A percentile compares a stretch with the other conserved stretches of the same genome.
Evolutionary conservation across 2,888 invertebrate species (phyloP).

Genomic region (Orthosia incerta): DNA sequence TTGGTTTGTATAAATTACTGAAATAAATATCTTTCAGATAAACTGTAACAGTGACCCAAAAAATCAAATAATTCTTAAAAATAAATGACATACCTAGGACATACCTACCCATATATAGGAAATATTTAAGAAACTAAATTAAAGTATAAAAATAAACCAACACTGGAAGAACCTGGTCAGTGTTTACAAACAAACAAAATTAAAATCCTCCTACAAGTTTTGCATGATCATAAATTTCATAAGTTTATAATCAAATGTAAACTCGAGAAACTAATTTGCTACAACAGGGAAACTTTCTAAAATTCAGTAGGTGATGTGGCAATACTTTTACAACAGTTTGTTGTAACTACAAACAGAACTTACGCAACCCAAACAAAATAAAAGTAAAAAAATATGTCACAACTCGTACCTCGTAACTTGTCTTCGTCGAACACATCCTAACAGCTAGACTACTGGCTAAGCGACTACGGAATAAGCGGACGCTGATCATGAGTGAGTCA

Average conservation of each 20-base stretch:
- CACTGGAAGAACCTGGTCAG: neutral
- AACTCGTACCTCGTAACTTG: conserved; percentile 86
- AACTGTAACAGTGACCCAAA: no score
- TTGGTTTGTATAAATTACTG: no score
- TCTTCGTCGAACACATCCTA: conserved; percentile 81
- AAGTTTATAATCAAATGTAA: neutral
- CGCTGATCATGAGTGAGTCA: conserved; percentile 77
- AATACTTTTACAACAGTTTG: conserved; percentile 12
- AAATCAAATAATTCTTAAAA: no score
- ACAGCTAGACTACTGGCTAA: conserved; percentile 72
- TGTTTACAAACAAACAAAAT: conserved; percentile 42
- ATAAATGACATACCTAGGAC: no score
- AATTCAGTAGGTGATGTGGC: conserved; percentile 42
- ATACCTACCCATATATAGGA: no score
- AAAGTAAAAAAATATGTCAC: conserved; percentile 42
- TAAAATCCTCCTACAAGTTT: neutral
- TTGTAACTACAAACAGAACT: neutral
- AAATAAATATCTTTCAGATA: no score
- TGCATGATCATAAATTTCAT: neutral
- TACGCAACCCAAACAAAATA: conserved; percentile 22
- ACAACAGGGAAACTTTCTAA: conserved; percentile 35
- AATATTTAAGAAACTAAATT: conserved; percentile 7
- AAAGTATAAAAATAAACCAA: neutral
- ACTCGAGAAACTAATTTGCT: neutral
- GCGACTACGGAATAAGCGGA: conserved; percentile 74